Evolutionary conservation across 2,888 invertebrate genomes (phyloP), one percentile per base, ranked within the genome.

Genomic region (Caenorhabditis sp.): DNA sequence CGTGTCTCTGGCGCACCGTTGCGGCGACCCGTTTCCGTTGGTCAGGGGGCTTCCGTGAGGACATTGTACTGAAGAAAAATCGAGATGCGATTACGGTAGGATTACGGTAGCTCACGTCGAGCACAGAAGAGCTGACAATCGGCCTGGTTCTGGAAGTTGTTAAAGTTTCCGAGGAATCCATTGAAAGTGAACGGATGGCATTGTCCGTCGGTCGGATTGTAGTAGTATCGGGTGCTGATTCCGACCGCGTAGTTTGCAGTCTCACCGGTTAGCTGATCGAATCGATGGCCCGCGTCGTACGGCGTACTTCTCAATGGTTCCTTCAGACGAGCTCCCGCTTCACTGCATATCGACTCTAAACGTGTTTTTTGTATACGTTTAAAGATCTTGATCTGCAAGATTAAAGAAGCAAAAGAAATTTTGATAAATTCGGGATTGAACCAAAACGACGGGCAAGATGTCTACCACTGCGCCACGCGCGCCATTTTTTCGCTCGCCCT

Each of bases 121-220:
- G 81, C 80, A 53, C 84, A 84, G 55, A 82, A 84, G 2, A 75
- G 48, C 50, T 84, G 84, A 61, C 84, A 84, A 66, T 84, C 84
- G 13, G 80, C 81, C 27, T 81, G 79, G 55, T 80, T 81, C 41
- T 77, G 73, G 77, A 84, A 84, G 48, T 84, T 84, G 63, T 84
- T 84, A 71, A 83, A 84, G 55, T 81, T 84, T 45, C 84, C 84
- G 15, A 84, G 45, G 52, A 82, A 84, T 13, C 84, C 84, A 43
- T 80, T 79, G 66, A 78, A 84, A 7, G 82, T 82, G 56, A 84
- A 84, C 2, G 80, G 79, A 55, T 84, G 82, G 41, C 84, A 84
- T 22, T 82, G 84, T 26, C 80, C 80, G 43, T 84, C 82, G 9
- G 78, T 78, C 11, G 82, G 80, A 53, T 84, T 83, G 58, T 82